Evolutionary conservation across 2,113 vertebrate species (phyloP).

Genomic region (Steatornis caripensis): DNA sequence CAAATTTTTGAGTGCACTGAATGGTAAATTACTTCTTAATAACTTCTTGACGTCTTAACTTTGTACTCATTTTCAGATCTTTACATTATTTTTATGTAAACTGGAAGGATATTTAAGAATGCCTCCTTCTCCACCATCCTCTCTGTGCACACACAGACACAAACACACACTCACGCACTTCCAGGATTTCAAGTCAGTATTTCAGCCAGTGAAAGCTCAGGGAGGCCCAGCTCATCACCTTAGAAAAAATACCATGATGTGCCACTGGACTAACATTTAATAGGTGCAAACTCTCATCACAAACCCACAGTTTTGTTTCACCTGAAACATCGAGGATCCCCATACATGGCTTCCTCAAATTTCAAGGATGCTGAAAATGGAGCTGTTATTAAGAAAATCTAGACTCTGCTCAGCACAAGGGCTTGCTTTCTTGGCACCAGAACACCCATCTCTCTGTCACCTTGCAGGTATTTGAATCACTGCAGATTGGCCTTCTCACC

Average conservation of each 20-base stretch:
- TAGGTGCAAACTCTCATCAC: neutral
- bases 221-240: neutral
- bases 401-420: neutral
- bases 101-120: neutral
- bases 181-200: neutral
- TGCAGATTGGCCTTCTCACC: neutral
- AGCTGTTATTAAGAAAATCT: neutral
- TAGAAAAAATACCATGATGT: neutral
- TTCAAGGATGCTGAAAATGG: neutral
- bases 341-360: neutral
- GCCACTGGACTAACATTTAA: neutral
- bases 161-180: neutral
- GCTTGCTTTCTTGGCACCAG: neutral
- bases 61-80: neutral
- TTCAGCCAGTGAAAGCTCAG: neutral
- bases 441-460: neutral
- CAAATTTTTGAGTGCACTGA: neutral
- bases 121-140: neutral
- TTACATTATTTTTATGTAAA: neutral
- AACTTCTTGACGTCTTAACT: neutral
- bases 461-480: constrained; percentile 22
- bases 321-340: neutral
- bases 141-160: neutral
- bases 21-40: constrained; percentile 7
- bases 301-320: neutral